phyloP scores from a whole-genome alignment of 2,113 vertebrate species.

The Solea senegalensis region DNA sequence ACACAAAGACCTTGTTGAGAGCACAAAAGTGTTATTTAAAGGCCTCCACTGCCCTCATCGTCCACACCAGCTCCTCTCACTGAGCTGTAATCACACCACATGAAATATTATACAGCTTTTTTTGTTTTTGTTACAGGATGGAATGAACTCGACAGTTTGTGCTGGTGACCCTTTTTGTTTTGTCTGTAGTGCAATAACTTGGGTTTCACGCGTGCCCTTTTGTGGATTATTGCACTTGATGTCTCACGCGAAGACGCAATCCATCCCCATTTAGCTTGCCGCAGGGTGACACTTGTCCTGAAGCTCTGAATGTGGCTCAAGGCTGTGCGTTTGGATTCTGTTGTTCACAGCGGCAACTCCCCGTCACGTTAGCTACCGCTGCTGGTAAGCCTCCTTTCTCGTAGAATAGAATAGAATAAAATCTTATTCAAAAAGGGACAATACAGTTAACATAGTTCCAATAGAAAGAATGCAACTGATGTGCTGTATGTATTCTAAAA shows the following conservation, averaged over 20 bases:
- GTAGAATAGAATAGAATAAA: no score
- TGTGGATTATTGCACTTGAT: neutral
- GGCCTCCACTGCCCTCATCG: neutral
- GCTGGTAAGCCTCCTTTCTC: neutral
- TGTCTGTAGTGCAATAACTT: neutral
- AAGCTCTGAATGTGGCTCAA: neutral
- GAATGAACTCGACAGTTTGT: neutral
- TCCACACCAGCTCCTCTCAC: neutral
- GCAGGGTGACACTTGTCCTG: neutral
- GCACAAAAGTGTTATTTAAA: neutral
- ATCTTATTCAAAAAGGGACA: no score
- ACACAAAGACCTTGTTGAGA: neutral
- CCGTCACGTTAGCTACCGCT: neutral
- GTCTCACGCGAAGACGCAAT: neutral
- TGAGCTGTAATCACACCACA: neutral
- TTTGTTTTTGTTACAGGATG: neutral
- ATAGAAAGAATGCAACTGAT: no score
- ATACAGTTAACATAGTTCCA: no score
- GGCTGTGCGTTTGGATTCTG: conserved; percentile 5
- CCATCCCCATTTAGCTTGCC: neutral
- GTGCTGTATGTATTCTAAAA: no score
- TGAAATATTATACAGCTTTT: neutral
- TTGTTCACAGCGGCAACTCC: neutral
- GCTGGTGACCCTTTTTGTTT: neutral
- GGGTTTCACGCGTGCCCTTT: neutral